phyloP scores from a whole-genome alignment of 2,113 vertebrate genomes.

The Athene noctua region DNA sequence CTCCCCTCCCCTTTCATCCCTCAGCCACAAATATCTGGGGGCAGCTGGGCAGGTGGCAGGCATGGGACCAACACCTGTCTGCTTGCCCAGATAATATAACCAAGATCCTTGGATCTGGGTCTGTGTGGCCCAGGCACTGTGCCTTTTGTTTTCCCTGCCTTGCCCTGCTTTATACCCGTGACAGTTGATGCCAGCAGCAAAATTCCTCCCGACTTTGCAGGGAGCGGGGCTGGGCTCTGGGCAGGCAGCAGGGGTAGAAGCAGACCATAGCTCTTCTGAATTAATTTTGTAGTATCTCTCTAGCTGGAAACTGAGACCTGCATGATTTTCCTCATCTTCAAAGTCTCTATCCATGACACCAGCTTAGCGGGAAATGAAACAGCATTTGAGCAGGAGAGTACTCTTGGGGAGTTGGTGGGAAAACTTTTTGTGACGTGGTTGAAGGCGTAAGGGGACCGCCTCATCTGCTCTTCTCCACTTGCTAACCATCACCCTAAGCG shows the following conservation, averaged over 20 bases:
- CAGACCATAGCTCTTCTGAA: neutral
- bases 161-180: neutral
- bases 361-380: neutral
- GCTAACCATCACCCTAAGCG: neutral
- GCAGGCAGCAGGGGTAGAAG: neutral
- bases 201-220: neutral
- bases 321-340: neutral
- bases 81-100: neutral
- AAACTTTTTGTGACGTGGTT: neutral
- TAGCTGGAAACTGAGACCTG: neutral
- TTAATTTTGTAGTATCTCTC: neutral
- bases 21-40: neutral
- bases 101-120: neutral
- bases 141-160: neutral
- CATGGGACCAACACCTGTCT: constrained; percentile 43
- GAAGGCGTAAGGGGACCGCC: neutral
- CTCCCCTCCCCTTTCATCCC: neutral
- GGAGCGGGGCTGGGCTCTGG: neutral
- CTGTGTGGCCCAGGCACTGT: neutral
- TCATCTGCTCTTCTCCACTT: neutral
- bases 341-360: neutral
- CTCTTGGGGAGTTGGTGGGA: neutral
- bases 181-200: neutral
- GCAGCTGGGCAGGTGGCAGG: constrained; percentile 62
- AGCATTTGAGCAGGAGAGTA: neutral